Evolutionary conservation across 2,113 vertebrate species (phyloP), one percentile per base, ranked within the genome.

Genomic region (Hippocampus guttulatus): DNA sequence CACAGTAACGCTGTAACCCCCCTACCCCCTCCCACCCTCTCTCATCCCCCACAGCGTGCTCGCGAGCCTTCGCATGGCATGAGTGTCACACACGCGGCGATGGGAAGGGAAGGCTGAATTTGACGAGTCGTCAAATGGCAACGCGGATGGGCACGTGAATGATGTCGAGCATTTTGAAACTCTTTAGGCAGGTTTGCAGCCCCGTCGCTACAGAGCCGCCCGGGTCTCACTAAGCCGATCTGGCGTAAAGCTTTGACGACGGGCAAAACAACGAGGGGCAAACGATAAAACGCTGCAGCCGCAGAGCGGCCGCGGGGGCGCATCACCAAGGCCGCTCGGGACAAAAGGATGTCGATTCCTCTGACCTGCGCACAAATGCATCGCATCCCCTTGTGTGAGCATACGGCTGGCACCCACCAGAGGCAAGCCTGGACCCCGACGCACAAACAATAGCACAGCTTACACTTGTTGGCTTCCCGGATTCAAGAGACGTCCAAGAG

Each of bases 21-120:
- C 38, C 52, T 2, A 3, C 14, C 67, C 30, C 40, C 68, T 64
- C 52, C 43, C 62, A 52, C 54, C 23, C 49, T 23, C 40, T 49
- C 25, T 14, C n/a, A n/a, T 3, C 15, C 45, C 49, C 49, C 18
- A 8, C 15, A 76, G 77, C 84, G 68, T 81, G 82, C 86, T 82
- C 74, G 74, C 68, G 64, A 85, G 84, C 88, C 84, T 92, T 93
- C 91, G 88, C 85, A 89, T 75, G 77, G 82, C 82, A 89, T 93
- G 85, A 93, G 58, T 78, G 78, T 93, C 91, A 92, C 40, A n/a
- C 67, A 80, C 85, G 88, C 73, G 55, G 64, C 84, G 73, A 74
- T 79, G 81, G 60, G 77, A 90, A 85, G 66, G 87, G 88, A 92
- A 89, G 85, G 88, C 83, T 89, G 75, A 84, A 82, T 78, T 83